Evolutionary conservation across 2,888 invertebrate species (phyloP), one percentile per base, ranked within the genome.

Genomic region (Thalpophila matura): DNA sequence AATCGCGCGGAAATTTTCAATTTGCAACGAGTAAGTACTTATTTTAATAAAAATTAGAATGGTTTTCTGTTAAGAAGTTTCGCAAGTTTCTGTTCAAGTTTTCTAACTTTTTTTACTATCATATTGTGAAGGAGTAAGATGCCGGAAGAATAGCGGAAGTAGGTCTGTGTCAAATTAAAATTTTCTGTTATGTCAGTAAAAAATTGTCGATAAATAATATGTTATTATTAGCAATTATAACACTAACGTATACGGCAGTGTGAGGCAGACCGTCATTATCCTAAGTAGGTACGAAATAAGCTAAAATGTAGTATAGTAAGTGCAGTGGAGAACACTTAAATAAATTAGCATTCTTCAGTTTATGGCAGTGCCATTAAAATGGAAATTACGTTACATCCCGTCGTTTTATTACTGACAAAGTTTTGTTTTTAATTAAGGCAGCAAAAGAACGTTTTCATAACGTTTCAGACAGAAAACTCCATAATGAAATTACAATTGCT

Each of bases 291-390:
- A 43, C 31, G 5, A 56, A 74, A 66, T 54, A 57, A 61, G 38
- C 42, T 50, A 45, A 56, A 66, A 58, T 59, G 43, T 49, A 47
- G 46, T 35, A 29, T 45, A 64, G 57, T 61, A 59, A 66, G 49
- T 59, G 61, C 63, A 63, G 55, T 37, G 18, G 31, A 40, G 53
- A 58, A 73, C 59, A 73, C 69, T 79, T 66, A 62, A 61, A 60
- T 51, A 72, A 69, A 77, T 79, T 79, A 68, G 61, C 56, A 71
- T 75, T 71, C 53, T 61, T 64, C 53, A 64, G 60, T 77, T 79
- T 61, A 67, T 43, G 18, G 40, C 53, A 24, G 63, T 20, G 27
- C 53, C 61, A 40, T 67, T 59, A 64, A 71, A 67, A 77, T 61
- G 67, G 35, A 71, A 71, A 64, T 71, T 57, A 63, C 56, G 45